Percentiles rank a stretch among this genome's conserved stretches.
phyloP scores from a whole-genome alignment of 2,113 vertebrate species.

The Atrichornis clamosus region DNA sequence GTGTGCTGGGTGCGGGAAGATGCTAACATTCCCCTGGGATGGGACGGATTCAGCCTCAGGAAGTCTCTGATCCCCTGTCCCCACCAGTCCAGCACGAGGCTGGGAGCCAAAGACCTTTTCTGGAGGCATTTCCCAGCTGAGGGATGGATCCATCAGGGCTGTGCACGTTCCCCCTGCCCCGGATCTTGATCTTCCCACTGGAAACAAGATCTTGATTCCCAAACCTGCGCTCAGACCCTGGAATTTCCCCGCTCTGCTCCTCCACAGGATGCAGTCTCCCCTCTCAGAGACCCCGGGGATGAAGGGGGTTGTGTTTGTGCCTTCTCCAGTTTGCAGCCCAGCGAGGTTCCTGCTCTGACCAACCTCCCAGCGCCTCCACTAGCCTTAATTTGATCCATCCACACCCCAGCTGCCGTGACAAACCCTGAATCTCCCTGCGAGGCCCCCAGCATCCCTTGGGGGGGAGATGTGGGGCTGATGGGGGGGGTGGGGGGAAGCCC shows the following conservation, averaged over 20 bases:
- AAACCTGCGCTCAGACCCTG: background rate
- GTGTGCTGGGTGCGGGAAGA: background rate
- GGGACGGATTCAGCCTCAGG: background rate
- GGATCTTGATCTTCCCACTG: background rate
- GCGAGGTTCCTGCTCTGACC: background rate
- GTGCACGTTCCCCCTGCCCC: background rate
- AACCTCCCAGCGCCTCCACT: background rate
- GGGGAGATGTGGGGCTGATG: fast-evolving
- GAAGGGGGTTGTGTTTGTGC: background rate
- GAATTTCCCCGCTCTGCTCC: background rate
- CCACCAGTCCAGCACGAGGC: background rate
- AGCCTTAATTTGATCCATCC: background rate
- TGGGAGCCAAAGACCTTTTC: background rate
- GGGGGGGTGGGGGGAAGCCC: background rate
- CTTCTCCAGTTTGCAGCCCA: background rate
- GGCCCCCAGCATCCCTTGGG: background rate
- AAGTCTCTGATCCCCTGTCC: background rate
- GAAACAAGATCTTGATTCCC: background rate
- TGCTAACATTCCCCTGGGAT: fast-evolving
- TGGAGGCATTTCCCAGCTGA: background rate
- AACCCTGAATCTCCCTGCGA: fast-evolving
- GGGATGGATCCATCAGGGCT: background rate
- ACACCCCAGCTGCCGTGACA: fast-evolving
- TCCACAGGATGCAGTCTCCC: no score
- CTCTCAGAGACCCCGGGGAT: background rate